phyloP scores from a whole-genome alignment of 2,888 invertebrate genomes.

The Mythimna pallens region DNA sequence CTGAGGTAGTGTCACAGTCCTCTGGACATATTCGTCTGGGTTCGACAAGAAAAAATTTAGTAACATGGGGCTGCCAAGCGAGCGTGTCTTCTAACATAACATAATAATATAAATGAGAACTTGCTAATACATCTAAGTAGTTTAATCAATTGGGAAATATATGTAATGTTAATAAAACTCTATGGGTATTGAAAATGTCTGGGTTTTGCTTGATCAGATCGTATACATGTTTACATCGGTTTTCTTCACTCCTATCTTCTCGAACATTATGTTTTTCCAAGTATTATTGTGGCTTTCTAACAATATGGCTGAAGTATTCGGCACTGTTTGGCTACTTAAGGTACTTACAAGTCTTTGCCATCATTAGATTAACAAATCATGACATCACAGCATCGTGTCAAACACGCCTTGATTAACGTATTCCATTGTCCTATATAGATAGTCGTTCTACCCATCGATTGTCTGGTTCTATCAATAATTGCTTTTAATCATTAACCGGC shows the following conservation, averaged over 20 bases:
- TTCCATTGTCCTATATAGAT: slow-evolving; percentile 24
- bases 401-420: slow-evolving; percentile 52
- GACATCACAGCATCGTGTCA: slow-evolving; percentile 1
- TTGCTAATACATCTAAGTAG: too few relatives aligned
- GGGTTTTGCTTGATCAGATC: too few relatives aligned
- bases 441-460: slow-evolving; percentile 32
- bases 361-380: neutral
- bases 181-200: too few relatives aligned
- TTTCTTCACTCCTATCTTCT: neutral
- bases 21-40: neutral
- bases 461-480: slow-evolving; percentile 73
- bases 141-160: too few relatives aligned
- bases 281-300: neutral
- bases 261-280: neutral
- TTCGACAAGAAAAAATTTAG: neutral
- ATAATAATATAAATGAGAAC: neutral
- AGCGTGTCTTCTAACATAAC: neutral
- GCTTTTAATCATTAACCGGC: slow-evolving; percentile 75
- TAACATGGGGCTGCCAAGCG: neutral
- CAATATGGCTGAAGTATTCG: neutral
- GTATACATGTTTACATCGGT: too few relatives aligned
- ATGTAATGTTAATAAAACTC: too few relatives aligned
- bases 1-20: neutral
- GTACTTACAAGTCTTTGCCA: neutral
- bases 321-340: neutral